Evolutionary conservation across 2,113 vertebrate genomes (phyloP).

Genomic region (Spermophilus dauricus): DNA sequence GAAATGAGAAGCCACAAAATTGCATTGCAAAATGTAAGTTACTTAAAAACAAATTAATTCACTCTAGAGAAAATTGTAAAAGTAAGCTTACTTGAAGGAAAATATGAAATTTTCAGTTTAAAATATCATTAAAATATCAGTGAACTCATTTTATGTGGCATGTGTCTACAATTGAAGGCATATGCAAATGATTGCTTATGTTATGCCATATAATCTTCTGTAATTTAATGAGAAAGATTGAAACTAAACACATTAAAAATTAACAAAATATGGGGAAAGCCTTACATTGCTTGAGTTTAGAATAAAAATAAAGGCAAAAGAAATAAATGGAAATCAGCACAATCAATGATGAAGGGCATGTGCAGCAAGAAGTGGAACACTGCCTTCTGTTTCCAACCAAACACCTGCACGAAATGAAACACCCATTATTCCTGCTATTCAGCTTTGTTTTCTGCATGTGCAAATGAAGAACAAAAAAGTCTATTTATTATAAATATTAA

Average conservation of each 20-base stretch:
- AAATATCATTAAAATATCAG: not conserved
- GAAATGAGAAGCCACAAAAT: not conserved
- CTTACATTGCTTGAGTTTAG: not conserved
- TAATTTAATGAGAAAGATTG: not conserved
- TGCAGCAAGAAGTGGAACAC: not conserved
- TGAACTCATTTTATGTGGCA: not conserved
- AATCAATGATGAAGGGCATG: not conserved
- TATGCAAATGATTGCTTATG: not conserved
- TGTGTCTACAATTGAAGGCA: not conserved
- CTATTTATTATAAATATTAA: not conserved
- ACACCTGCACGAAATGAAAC: not conserved
- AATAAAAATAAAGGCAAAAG: not conserved
- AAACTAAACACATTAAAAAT: not conserved
- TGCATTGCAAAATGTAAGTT: not conserved
- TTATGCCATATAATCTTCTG: rapidly evolving
- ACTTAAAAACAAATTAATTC: not conserved
- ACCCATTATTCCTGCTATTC: not conserved
- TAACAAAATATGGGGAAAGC: not conserved
- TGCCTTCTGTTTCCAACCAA: not conserved
- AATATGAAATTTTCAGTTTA: not conserved
- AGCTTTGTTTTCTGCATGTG: not conserved
- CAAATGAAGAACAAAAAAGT: not conserved
- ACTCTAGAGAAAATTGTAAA: not conserved
- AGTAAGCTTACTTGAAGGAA: not conserved
- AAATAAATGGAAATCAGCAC: not conserved